Evolutionary conservation across 1,140 invertebrate species (phyloP).

Genomic region (Phenacoccus solenopsis): DNA sequence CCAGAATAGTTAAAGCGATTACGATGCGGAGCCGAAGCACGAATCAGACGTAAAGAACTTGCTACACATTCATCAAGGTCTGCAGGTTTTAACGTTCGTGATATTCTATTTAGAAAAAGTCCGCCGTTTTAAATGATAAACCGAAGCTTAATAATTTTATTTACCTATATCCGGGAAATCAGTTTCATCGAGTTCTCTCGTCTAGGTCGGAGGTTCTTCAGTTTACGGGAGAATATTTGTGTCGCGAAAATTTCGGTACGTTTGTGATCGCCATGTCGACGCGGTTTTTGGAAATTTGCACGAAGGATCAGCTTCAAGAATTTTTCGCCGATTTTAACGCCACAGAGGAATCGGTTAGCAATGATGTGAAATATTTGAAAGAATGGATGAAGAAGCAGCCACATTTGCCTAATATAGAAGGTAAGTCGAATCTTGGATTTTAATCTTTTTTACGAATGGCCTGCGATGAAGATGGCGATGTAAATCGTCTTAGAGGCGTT

Average conservation of each 20-base stretch:
- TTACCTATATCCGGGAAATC: background rate
- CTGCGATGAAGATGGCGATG: too few species aligned
- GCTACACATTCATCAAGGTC: background rate
- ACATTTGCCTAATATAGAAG: constrained; percentile 24
- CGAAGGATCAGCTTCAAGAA: constrained; percentile 16
- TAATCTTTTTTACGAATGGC: background rate
- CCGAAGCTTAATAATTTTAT: background rate
- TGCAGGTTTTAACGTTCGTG: background rate
- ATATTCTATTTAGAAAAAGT: background rate
- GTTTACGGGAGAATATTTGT: background rate
- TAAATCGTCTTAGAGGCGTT: too few species aligned
- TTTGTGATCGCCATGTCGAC: background rate
- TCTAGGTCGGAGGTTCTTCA: too few species aligned
- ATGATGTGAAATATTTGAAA: constrained; percentile 23
- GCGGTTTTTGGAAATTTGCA: background rate
- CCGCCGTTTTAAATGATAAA: background rate
- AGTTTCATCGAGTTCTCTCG: too few species aligned
- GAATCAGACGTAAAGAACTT: background rate
- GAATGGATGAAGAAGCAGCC: constrained; percentile 28
- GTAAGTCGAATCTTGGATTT: too few species aligned
- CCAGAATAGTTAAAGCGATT: too few species aligned
- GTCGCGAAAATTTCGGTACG: too few species aligned
- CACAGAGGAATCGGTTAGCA: constrained; percentile 20
- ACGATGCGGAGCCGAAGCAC: background rate
- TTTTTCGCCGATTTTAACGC: constrained; percentile 25